Evolutionary conservation across 2,888 invertebrate genomes (phyloP).

Genomic region (Drosophila flavopinicola): DNA sequence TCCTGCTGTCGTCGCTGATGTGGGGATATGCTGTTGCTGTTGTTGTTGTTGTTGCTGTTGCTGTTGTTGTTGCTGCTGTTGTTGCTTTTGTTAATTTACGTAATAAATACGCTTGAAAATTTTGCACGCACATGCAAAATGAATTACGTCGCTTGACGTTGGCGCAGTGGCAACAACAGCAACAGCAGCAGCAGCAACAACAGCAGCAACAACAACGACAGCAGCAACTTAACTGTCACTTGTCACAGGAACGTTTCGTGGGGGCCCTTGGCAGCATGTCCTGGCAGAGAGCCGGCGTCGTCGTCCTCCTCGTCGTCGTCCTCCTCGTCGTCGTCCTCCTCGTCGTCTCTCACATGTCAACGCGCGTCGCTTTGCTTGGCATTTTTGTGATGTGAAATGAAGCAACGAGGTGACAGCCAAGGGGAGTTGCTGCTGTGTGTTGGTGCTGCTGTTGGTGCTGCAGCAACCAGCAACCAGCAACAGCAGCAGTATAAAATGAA

Average conservation of each 20-base stretch:
- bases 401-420: conserved; percentile 81
- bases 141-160: conserved; percentile 69
- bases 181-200: conserved; percentile 22
- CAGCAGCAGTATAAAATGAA: conserved; percentile 81
- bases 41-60: conserved; percentile 37
- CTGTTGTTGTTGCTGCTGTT: conserved; percentile 17
- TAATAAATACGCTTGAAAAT: conserved; percentile 78
- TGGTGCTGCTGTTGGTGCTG: conserved; percentile 29
- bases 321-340: conserved; percentile 19
- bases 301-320: conserved; percentile 12
- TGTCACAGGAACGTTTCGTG: conserved; percentile 78
- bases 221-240: conserved; percentile 83
- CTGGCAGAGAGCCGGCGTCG: conserved; percentile 48
- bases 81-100: conserved; percentile 73
- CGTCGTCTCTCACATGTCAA: conserved; percentile 82
- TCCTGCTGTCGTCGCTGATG: conserved; percentile 74
- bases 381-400: conserved; percentile 80
- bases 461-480: conserved; percentile 30
- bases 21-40: conserved; percentile 31
- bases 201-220: conserved; percentile 36
- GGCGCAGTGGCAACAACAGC: conserved; percentile 40
- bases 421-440: conserved; percentile 60
- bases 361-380: conserved; percentile 81
- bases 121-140: conserved; percentile 80
- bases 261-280: conserved; percentile 64